Conservation (phyloP, 2,113 vertebrate species). For the Electrona antarctica region DNA sequence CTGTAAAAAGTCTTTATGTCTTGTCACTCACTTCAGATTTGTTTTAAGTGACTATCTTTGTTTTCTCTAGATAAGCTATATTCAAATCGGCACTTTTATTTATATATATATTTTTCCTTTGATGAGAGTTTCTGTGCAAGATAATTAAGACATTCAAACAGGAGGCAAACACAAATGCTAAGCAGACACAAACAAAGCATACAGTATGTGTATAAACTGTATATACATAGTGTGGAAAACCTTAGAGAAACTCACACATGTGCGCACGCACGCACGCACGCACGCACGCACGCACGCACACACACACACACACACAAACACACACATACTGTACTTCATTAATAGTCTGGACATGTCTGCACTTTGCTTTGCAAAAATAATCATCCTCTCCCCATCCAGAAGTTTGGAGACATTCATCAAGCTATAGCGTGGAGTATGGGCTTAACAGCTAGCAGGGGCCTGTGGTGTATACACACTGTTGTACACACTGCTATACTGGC, state of each 20-base stretch:
- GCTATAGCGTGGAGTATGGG: slow-evolving; percentile 25
- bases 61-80: no score
- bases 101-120: not conserved
- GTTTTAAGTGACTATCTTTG: no score
- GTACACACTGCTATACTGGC: slow-evolving; percentile 30
- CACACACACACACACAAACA: not conserved
- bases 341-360: slow-evolving; percentile 28
- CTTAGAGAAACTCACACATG: no score
- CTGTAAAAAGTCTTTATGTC: no score
- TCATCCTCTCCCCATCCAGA: slow-evolving; percentile 45
- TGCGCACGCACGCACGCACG: not conserved
- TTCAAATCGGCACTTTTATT: no score
- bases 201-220: no score
- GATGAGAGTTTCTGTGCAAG: slow-evolving; percentile 13
- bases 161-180: slow-evolving; percentile 19
- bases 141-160: slow-evolving; percentile 37
- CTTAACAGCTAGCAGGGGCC: slow-evolving; percentile 27
- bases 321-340: slow-evolving; percentile 16
- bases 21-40: no score
- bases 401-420: slow-evolving; percentile 51
- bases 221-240: no score
- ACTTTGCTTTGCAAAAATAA: slow-evolving; percentile 32
- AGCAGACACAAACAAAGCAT: not conserved
- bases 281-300: not conserved
- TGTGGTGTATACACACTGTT: slow-evolving; percentile 37